Evolutionary conservation across 2,113 vertebrate species (phyloP).

Genomic region (Aphelocoma coerulescens): DNA sequence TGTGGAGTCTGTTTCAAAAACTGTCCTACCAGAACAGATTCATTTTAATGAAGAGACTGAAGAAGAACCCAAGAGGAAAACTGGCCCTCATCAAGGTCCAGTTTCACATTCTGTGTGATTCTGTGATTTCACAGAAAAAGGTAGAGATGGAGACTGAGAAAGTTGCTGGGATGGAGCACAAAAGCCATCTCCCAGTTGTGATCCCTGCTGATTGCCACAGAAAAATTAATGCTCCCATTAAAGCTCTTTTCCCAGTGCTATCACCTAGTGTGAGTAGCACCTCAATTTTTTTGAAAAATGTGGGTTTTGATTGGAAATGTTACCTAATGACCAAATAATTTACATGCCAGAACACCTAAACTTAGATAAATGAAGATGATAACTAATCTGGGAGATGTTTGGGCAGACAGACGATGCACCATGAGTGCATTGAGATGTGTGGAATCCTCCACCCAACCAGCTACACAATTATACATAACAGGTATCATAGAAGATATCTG

Average conservation of each 20-base stretch:
- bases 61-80: background rate
- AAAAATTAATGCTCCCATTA: background rate
- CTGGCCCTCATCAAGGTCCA: too few relatives aligned
- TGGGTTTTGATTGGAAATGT: background rate
- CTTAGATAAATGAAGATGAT: background rate
- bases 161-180: background rate
- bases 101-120: background rate
- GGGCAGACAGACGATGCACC: background rate
- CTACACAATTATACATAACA: background rate
- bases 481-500: background rate
- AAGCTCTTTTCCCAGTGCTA: background rate
- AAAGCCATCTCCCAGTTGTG: background rate
- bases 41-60: background rate
- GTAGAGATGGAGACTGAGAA: background rate
- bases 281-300: accelerated
- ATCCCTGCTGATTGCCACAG: background rate
- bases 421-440: background rate
- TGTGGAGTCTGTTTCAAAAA: background rate
- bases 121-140: background rate
- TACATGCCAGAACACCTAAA: background rate
- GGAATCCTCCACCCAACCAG: background rate
- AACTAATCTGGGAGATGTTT: background rate
- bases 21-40: background rate
- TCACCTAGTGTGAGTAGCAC: background rate
- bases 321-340: background rate